Conservation (phyloP, 2,797 vertebrate genomes). For the Pagetopsis macropterus region DNA sequence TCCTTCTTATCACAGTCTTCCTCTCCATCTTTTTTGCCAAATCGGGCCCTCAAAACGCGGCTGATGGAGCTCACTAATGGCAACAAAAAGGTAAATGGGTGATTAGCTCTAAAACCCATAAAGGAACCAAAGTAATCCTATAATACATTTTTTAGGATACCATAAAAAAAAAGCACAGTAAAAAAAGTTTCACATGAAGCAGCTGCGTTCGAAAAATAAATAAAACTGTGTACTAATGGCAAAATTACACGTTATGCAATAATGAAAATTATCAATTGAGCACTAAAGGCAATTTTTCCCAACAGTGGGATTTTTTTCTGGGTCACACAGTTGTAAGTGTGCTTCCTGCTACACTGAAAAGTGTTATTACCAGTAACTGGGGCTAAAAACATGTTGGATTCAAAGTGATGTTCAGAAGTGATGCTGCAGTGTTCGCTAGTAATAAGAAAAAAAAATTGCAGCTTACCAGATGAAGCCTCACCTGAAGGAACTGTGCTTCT, state of each 20-base stretch:
- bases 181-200: slow-evolving; percentile 66
- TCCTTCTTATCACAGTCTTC: slow-evolving; percentile 97
- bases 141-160: slow-evolving; percentile 64
- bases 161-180: slow-evolving; percentile 57
- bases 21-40: slow-evolving; percentile 99
- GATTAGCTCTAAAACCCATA: slow-evolving; percentile 79
- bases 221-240: slow-evolving; percentile 17
- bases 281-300: slow-evolving; percentile 56
- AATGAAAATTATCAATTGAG: slow-evolving; percentile 27
- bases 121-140: slow-evolving; percentile 76
- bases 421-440: slow-evolving; percentile 71
- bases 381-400: slow-evolving; percentile 65
- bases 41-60: slow-evolving; percentile 98
- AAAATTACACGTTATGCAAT: slow-evolving; percentile 21
- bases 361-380: slow-evolving; percentile 60
- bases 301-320: slow-evolving; percentile 40
- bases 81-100: slow-evolving; percentile 80
- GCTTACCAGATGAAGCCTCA: slow-evolving; percentile 92
- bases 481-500: slow-evolving; percentile 98
- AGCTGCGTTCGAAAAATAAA: slow-evolving; percentile 38
- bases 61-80: slow-evolving; percentile 99
- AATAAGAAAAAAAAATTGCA: slow-evolving; percentile 77
- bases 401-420: slow-evolving; percentile 62
- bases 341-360: slow-evolving; percentile 44
- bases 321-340: slow-evolving; percentile 56